phyloP scores from a whole-genome alignment of 2,888 invertebrate species.

The Zaprionus obscuricornis region DNA sequence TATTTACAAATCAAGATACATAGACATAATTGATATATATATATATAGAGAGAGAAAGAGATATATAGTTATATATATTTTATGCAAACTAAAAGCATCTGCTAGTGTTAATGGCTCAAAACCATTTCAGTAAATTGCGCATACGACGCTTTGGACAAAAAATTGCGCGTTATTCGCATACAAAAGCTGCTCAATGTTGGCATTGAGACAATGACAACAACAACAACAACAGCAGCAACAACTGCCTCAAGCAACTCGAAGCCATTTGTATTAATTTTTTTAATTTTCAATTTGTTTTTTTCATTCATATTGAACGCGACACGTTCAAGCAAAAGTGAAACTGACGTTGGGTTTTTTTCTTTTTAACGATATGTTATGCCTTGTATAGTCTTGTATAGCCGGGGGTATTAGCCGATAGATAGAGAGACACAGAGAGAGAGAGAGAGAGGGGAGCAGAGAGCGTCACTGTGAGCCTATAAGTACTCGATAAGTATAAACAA shows the following conservation, averaged over 20 bases:
- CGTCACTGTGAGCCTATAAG: too few species aligned
- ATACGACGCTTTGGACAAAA: slow-evolving; percentile 58
- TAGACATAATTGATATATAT: too few species aligned
- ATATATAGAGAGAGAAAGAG: too few species aligned
- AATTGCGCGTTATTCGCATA: slow-evolving; percentile 54
- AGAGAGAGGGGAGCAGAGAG: too few species aligned
- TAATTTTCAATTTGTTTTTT: slow-evolving; percentile 52
- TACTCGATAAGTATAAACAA: too few species aligned
- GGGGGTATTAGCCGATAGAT: too few species aligned
- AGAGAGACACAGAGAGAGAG: too few species aligned
- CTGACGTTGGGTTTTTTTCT: slow-evolving; percentile 49
- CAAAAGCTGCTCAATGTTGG: slow-evolving; percentile 58
- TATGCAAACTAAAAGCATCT: slow-evolving; percentile 56
- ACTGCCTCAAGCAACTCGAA: slow-evolving; percentile 34
- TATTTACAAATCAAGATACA: too few species aligned
- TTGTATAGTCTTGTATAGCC: too few species aligned
- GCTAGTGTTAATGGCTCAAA: slow-evolving; percentile 40
- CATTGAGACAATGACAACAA: slow-evolving; percentile 50
- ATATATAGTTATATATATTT: too few species aligned
- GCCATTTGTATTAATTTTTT: slow-evolving; percentile 48
- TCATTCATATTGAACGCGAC: slow-evolving; percentile 52
- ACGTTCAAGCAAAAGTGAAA: slow-evolving; percentile 78
- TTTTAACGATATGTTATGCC: too few species aligned
- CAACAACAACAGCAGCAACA: slow-evolving; percentile 9
- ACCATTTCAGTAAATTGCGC: slow-evolving; percentile 64